Conservation (phyloP, 2,113 vertebrate species). For the Hippocampus barbouri region DNA sequence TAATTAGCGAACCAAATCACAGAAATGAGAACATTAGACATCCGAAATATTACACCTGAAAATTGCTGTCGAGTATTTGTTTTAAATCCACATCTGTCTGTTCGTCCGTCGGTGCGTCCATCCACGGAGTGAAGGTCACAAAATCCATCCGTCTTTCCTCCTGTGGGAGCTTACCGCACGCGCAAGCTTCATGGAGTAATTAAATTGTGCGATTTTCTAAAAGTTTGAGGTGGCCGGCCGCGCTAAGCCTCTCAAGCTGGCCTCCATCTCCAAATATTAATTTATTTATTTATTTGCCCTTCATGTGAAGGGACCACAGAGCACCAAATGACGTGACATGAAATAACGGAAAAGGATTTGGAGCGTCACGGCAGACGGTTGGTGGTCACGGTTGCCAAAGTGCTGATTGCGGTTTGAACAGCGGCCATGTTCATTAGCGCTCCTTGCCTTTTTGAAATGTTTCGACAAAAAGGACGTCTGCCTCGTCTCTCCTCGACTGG, state of each 20-base stretch:
- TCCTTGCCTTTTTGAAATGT: constrained; percentile 39
- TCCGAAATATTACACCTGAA: no score
- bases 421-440: constrained; percentile 51
- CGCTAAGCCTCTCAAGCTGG: not conserved
- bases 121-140: not conserved
- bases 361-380: not conserved
- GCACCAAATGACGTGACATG: not conserved
- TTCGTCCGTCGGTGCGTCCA: not conserved
- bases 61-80: no score
- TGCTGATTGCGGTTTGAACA: constrained; percentile 59
- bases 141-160: not conserved
- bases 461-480: constrained; percentile 20
- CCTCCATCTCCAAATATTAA: not conserved
- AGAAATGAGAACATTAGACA: no score
- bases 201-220: not conserved
- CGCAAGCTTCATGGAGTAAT: not conserved
- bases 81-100: no score
- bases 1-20: no score
- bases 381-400: constrained; percentile 25
- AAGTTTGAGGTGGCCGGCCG: not conserved
- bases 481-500: constrained; percentile 14
- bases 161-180: not conserved
- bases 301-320: not conserved
- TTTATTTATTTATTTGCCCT: not conserved
- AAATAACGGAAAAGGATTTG: not conserved